Conservation (phyloP, 2,888 invertebrate genomes). For the Congeria kusceri region DNA sequence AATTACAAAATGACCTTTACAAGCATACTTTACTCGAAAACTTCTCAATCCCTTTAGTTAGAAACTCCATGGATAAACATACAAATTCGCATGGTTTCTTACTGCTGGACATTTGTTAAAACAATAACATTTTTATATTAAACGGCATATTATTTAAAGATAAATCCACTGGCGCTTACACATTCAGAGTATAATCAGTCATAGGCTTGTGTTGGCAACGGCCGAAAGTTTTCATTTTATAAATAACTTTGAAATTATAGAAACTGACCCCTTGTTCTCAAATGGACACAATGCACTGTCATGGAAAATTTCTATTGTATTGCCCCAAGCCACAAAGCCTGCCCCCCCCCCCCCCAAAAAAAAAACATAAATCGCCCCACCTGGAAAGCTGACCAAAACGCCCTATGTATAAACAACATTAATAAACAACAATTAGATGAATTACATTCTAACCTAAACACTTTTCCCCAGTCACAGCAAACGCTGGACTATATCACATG, state of each 20-base stretch:
- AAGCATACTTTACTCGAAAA: slow-evolving; percentile 2
- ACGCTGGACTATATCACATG: not conserved
- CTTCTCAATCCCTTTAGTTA: not conserved
- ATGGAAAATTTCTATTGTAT: not conserved
- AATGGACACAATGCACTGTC: slow-evolving; percentile 11
- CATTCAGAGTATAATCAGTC: no score
- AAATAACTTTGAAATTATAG: slow-evolving; percentile 19
- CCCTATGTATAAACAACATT: not conserved
- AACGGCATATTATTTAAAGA: no score
- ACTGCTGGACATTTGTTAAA: slow-evolving; percentile 31
- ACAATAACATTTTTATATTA: no score
- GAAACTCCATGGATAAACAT: slow-evolving; percentile 11
- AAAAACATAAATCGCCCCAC: not conserved
- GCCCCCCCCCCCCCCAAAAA: no score
- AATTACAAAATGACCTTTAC: slow-evolving; percentile 2
- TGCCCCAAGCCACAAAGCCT: no score
- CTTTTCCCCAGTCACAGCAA: slow-evolving; percentile 1
- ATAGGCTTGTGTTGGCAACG: no score
- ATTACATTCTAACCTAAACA: not conserved
- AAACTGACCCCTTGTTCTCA: slow-evolving; percentile 25
- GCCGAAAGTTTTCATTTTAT: slow-evolving; percentile 11
- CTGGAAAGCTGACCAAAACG: no score
- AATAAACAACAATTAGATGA: not conserved
- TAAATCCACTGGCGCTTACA: no score
- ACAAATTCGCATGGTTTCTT: slow-evolving; percentile 11